Evolutionary conservation across 2,113 vertebrate genomes (phyloP).

Genomic region (Hydrochoerus hydrochaeris): DNA sequence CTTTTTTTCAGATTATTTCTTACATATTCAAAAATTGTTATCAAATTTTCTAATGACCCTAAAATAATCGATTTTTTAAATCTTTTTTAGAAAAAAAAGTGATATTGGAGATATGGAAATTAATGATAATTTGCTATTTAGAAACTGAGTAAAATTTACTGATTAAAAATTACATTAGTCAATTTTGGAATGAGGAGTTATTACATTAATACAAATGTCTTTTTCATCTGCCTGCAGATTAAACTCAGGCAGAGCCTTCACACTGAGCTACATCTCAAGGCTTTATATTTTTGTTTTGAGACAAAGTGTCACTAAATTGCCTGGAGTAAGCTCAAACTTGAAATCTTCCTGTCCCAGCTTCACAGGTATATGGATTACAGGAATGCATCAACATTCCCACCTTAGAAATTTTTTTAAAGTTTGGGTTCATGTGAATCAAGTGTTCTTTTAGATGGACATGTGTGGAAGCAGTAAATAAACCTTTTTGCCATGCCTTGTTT

Average conservation of each 20-base stretch:
- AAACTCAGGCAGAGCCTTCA: neutral
- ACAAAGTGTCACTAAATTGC: neutral
- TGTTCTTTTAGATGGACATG: neutral
- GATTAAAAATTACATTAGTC: neutral
- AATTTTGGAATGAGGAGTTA: neutral
- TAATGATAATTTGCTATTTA: constrained; percentile 19
- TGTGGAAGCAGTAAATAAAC: neutral
- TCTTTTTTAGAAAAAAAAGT: neutral
- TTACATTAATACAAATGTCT: neutral
- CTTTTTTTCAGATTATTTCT: constrained; percentile 1
- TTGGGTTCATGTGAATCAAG: neutral
- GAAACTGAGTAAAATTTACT: constrained; percentile 4
- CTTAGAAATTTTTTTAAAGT: neutral
- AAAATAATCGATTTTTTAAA: neutral
- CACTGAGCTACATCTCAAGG: neutral
- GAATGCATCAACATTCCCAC: neutral
- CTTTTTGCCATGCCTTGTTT: neutral
- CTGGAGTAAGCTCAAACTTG: neutral
- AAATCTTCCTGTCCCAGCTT: neutral
- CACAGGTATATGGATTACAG: neutral
- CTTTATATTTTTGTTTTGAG: neutral
- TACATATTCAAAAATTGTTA: neutral
- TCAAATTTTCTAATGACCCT: neutral
- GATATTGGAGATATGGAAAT: constrained; percentile 34
- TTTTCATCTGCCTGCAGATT: neutral